These are phyloP conservation scores for Rhegmatorhina hoffmannsi DNA, from an alignment of 2,113 vertebrate genomes.

Conservation along the genomic window DNA sequence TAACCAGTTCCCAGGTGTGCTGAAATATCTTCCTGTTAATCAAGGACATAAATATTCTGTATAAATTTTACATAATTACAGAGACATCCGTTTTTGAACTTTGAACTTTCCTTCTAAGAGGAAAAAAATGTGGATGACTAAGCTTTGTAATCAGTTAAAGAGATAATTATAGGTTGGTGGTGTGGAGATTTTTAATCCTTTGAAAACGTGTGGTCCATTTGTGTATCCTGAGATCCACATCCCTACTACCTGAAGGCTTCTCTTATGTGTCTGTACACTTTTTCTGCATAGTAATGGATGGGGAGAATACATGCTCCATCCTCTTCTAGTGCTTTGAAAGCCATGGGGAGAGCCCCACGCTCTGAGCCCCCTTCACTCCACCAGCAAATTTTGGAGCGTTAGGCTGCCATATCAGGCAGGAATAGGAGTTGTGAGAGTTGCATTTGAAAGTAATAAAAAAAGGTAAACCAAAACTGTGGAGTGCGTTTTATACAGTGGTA, in stretches of 20 bases:
- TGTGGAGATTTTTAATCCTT: neutral
- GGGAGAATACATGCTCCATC: neutral
- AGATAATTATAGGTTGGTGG: neutral
- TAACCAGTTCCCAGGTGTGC: neutral
- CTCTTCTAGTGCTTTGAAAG: neutral
- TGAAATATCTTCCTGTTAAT: neutral
- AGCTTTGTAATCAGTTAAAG: neutral
- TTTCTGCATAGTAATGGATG: neutral
- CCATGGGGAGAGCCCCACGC: neutral
- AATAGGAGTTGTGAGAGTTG: neutral
- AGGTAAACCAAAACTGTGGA: neutral
- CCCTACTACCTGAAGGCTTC: neutral
- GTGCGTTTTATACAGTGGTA: neutral
- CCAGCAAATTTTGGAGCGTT: neutral
- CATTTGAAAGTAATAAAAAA: neutral
- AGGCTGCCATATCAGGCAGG: neutral
- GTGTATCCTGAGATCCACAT: neutral
- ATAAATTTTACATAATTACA: neutral
- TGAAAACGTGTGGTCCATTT: neutral
- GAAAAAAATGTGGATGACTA: neutral
- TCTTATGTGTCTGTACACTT: neutral
- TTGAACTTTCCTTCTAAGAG: neutral
- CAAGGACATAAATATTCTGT: neutral
- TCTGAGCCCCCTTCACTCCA: neutral
- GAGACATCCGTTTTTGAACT: neutral